phyloP scores from a whole-genome alignment of 1,140 invertebrate species.

The Muscidifurax raptorellus region DNA sequence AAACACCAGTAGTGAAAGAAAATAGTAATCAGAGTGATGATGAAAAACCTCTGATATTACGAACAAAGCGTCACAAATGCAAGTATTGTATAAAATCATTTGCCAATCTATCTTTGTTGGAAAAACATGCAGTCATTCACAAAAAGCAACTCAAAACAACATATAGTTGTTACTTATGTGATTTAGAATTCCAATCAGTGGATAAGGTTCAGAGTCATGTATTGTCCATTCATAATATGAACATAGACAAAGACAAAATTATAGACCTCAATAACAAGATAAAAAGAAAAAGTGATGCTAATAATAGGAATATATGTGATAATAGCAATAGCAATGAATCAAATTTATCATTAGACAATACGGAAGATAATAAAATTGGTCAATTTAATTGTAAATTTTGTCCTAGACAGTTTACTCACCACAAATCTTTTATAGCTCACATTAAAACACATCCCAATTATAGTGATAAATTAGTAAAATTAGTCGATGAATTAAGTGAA shows the following conservation, averaged over 20 bases:
- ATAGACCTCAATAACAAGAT: constrained; percentile 47
- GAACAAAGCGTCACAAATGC: constrained; percentile 64
- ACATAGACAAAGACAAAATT: constrained; percentile 41
- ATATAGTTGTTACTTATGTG: constrained; percentile 67
- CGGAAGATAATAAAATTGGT: constrained; percentile 56
- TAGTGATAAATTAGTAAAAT: constrained; percentile 50
- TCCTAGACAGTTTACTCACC: constrained; percentile 66
- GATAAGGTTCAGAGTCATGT: constrained; percentile 63
- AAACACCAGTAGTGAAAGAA: constrained; percentile 10
- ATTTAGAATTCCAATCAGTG: constrained; percentile 63
- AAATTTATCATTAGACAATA: background rate
- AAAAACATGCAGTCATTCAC: constrained; percentile 63
- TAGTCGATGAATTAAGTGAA: constrained; percentile 26
- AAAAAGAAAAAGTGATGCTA: constrained; percentile 39
- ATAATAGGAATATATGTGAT: constrained; percentile 27
- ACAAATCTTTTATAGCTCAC: constrained; percentile 66
- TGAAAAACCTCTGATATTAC: constrained; percentile 64
- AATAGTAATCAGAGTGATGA: constrained; percentile 60
- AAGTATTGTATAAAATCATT: constrained; percentile 65
- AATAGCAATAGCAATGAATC: constrained; percentile 23
- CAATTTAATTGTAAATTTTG: constrained; percentile 68
- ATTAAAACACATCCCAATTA: constrained; percentile 65
- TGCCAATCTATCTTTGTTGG: constrained; percentile 56
- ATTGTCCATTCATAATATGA: constrained; percentile 31
- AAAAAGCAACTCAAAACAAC: constrained; percentile 61